Evolutionary conservation across 1,140 invertebrate genomes (phyloP).

Genomic region (Watersipora subatra): DNA sequence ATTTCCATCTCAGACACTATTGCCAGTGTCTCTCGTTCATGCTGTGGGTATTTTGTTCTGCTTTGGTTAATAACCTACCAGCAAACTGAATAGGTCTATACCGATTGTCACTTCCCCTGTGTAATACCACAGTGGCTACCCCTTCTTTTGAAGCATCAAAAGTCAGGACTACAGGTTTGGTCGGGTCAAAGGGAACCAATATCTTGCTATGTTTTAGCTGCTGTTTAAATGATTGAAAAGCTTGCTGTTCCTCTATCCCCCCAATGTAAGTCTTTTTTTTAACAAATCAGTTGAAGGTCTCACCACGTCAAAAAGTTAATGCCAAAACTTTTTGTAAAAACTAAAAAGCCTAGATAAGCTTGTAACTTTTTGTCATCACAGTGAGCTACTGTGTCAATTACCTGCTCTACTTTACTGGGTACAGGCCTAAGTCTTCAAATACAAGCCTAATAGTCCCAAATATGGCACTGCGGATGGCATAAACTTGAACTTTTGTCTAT

Average conservation of each 20-base stretch:
- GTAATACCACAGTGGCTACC: no score
- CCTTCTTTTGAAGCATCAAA: constrained; percentile 28
- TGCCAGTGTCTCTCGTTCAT: constrained; percentile 43
- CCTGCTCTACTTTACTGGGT: background rate
- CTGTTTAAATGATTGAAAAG: constrained; percentile 9
- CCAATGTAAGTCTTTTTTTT: constrained; percentile 9
- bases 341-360: background rate
- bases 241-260: constrained; percentile 8
- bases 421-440: background rate
- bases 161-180: constrained; percentile 17
- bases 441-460: constrained; percentile 4
- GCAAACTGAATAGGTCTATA: constrained; percentile 33
- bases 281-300: background rate
- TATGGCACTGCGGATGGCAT: background rate
- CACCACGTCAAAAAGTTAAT: no score
- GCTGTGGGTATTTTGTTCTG: constrained; percentile 37
- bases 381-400: constrained; percentile 1
- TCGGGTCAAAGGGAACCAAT: constrained; percentile 24
- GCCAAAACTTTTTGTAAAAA: no score
- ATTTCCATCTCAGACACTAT: constrained; percentile 37
- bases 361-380: background rate
- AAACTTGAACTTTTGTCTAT: background rate
- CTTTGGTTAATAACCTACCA: constrained; percentile 34
- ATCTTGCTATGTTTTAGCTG: constrained; percentile 2
- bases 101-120: constrained; percentile 17